Percentiles rank a stretch among this genome's conserved stretches.
These are phyloP conservation scores for Meteorus sp. DNA, from an alignment of 1,140 invertebrate genomes.

Conservation along the genomic window DNA sequence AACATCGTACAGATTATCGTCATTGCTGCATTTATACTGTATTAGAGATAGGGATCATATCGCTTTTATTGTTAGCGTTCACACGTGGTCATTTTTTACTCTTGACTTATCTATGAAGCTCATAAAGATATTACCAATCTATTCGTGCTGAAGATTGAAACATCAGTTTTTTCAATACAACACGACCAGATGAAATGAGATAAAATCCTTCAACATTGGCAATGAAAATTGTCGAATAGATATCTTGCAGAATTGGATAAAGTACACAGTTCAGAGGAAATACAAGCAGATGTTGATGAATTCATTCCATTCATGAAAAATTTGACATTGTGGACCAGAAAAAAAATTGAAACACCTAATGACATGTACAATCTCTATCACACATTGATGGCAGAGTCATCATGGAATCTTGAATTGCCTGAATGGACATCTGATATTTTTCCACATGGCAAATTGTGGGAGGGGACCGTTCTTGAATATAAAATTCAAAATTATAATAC, in stretches of 20 bases:
- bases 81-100: neutral
- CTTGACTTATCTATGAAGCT: neutral
- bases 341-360: slow-evolving; percentile 51
- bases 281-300: slow-evolving; percentile 40
- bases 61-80: no score
- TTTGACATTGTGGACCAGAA: slow-evolving; percentile 50
- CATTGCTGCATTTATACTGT: no score
- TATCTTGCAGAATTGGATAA: slow-evolving; percentile 58
- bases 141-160: no score
- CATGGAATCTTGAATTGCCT: slow-evolving; percentile 40
- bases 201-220: no score
- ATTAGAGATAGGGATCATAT: no score
- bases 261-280: slow-evolving; percentile 47
- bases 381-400: slow-evolving; percentile 54
- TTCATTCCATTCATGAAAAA: slow-evolving; percentile 49
- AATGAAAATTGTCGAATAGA: no score
- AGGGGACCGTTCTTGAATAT: slow-evolving; percentile 59
- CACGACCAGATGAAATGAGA: no score
- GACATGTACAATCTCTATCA: slow-evolving; percentile 61
- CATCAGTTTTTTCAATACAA: no score
- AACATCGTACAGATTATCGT: no score
- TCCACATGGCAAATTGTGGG: slow-evolving; percentile 54
- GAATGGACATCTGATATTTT: slow-evolving; percentile 54
- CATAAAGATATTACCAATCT: slow-evolving; percentile 2
- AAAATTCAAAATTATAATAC: slow-evolving; percentile 50